Conservation (phyloP, 2,797 vertebrate species). For the Ambastaia sidthimunki region DNA sequence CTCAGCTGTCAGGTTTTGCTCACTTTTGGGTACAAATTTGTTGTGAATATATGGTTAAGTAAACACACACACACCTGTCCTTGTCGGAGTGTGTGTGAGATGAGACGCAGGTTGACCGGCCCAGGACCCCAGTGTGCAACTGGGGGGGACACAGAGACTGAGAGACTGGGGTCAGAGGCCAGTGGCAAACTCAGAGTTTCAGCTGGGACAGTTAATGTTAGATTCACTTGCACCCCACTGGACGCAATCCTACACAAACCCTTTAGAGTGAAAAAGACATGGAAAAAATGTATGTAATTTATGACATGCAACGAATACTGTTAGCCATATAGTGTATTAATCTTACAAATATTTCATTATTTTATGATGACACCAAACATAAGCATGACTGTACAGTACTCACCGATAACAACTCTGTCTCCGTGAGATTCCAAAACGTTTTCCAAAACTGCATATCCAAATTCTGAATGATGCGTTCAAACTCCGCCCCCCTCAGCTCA, state of each 20-base stretch:
- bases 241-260: constrained; percentile 75
- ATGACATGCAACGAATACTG: neutral
- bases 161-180: constrained; percentile 73
- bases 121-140: constrained; percentile 79
- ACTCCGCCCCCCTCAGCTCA: constrained; percentile 77
- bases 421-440: constrained; percentile 83
- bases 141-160: constrained; percentile 70
- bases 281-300: too few species aligned
- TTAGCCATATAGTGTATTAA: too few species aligned
- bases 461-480: constrained; percentile 82
- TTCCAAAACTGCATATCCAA: constrained; percentile 83
- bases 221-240: constrained; percentile 73
- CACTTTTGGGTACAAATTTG: too few species aligned
- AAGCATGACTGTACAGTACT: constrained; percentile 60
- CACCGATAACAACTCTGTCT: constrained; percentile 75
- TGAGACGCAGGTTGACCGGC: constrained; percentile 75
- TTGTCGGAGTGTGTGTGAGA: constrained; percentile 75
- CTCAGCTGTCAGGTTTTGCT: too few species aligned
- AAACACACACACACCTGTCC: constrained; percentile 73
- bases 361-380: neutral
- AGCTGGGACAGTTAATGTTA: constrained; percentile 74
- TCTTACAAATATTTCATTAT: too few species aligned
- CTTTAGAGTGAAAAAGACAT: constrained; percentile 60
- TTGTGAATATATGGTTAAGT: too few species aligned
- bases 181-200: constrained; percentile 71